A percentile compares a stretch with the other conserved stretches of the same genome.
Evolutionary conservation across 2,113 vertebrate genomes (phyloP).

Genomic region (Maccullochella peelii): DNA sequence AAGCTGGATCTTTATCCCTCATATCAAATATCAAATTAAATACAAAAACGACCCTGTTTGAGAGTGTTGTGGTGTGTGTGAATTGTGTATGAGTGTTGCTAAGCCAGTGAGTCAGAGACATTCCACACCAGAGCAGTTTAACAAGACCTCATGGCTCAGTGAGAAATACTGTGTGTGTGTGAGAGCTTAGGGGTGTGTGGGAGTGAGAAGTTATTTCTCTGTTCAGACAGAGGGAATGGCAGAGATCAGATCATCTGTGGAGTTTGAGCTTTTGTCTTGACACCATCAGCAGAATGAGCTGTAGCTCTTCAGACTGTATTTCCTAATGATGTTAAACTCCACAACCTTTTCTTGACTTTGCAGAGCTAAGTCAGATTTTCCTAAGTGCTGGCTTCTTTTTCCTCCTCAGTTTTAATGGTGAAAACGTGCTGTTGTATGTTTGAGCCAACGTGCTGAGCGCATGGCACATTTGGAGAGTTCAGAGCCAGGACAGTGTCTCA

Average conservation of each 20-base stretch:
- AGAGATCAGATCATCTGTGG: neutral
- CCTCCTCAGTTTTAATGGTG: conserved; percentile 24
- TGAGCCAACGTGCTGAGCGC: conserved; percentile 24
- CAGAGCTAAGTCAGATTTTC: conserved; percentile 36
- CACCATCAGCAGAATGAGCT: neutral
- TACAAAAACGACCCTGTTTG: neutral
- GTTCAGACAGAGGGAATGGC: neutral
- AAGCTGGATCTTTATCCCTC: neutral
- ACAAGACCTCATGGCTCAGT: conserved; percentile 45
- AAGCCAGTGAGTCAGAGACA: conserved; percentile 42
- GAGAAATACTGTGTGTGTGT: conserved; percentile 61
- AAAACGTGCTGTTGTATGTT: conserved; percentile 37
- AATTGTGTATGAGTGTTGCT: conserved; percentile 31
- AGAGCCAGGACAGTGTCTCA: conserved; percentile 49
- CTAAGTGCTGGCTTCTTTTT: conserved; percentile 8
- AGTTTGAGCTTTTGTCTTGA: neutral
- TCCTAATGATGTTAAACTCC: neutral
- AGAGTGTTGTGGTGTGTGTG: neutral
- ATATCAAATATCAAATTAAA: neutral
- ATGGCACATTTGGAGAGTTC: conserved; percentile 34
- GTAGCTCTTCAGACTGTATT: neutral
- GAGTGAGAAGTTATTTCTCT: neutral
- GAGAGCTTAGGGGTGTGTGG: conserved; percentile 30
- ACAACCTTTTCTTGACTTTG: conserved; percentile 20
- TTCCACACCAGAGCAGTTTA: conserved; percentile 41